phyloP scores from a whole-genome alignment of 92 coral and sea anemone genomes.

The Parazoanthus swiftii region DNA sequence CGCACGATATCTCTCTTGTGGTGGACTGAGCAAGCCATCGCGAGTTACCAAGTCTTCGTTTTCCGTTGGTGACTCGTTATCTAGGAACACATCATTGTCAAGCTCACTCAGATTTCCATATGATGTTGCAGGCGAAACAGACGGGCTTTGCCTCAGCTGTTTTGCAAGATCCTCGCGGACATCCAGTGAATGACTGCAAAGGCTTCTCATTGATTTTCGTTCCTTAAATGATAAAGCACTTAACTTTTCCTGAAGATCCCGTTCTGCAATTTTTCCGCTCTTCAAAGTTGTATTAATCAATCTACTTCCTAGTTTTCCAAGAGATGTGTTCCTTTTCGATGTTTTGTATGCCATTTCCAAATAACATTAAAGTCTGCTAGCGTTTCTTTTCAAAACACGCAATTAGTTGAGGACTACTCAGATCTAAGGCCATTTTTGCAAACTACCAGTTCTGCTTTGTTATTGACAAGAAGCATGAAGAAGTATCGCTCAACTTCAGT shows the following conservation, averaged over 20 bases:
- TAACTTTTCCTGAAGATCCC: slow-evolving; percentile 73
- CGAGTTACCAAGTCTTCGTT: not conserved
- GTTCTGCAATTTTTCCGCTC: slow-evolving; percentile 72
- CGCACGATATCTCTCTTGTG: not conserved
- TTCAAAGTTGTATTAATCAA: slow-evolving; percentile 57
- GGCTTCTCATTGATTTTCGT: slow-evolving; percentile 66
- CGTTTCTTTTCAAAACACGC: not conserved
- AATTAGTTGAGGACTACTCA: not conserved
- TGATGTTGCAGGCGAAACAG: slow-evolving; percentile 2
- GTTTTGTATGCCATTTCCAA: slow-evolving; percentile 46
- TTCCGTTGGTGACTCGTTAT: not conserved
- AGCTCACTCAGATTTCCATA: not conserved
- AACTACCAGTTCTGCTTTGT: not conserved
- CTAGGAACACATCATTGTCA: not conserved
- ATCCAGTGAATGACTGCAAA: slow-evolving; percentile 64
- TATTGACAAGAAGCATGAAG: too few relatives aligned
- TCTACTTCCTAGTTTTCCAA: slow-evolving; percentile 63
- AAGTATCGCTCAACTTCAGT: too few relatives aligned
- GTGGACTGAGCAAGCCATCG: not conserved
- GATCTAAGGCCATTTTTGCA: not conserved
- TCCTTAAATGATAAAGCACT: slow-evolving; percentile 63
- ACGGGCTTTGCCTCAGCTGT: not conserved
- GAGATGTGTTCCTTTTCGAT: slow-evolving; percentile 50
- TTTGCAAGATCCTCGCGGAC: slow-evolving; percentile 56
- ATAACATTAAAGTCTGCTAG: not conserved